Evolutionary conservation across 2,797 vertebrate genomes (phyloP).

Genomic region (Botia kubotai): DNA sequence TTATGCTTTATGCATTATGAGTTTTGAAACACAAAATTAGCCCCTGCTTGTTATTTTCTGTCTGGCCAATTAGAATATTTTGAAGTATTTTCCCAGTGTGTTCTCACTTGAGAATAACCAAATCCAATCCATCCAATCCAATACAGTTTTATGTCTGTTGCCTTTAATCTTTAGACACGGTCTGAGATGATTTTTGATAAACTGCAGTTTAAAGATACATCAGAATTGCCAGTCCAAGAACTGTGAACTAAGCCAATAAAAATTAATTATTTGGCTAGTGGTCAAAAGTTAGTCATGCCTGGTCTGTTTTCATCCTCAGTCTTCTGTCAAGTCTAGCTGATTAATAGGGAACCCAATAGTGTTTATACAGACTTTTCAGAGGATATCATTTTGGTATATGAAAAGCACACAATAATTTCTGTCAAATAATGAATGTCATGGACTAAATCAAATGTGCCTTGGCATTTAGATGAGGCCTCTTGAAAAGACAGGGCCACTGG

Average conservation of each 20-base stretch:
- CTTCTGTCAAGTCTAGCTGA: not conserved
- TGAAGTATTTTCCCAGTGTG: too few relatives aligned
- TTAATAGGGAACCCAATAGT: not conserved
- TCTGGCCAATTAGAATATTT: too few relatives aligned
- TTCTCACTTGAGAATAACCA: too few relatives aligned
- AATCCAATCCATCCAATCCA: too few relatives aligned
- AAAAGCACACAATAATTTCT: not conserved
- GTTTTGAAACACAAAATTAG: too few relatives aligned
- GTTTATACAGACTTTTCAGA: not conserved
- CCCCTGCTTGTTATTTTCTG: too few relatives aligned
- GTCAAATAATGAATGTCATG: not conserved
- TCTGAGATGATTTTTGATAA: too few relatives aligned
- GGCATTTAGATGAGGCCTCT: not conserved
- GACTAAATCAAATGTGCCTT: not conserved
- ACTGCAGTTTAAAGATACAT: not conserved
- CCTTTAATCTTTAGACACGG: not conserved
- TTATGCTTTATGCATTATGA: too few relatives aligned
- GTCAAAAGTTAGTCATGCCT: constrained; percentile 2
- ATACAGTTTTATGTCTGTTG: not conserved
- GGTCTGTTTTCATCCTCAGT: not conserved
- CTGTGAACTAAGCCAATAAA: not conserved
- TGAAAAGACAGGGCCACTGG: not conserved
- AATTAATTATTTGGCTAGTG: not conserved
- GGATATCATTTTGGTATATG: not conserved
- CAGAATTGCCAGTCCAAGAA: not conserved